Evolutionary conservation across 2,888 invertebrate species (phyloP).

Genomic region (Suillia variegata): DNA sequence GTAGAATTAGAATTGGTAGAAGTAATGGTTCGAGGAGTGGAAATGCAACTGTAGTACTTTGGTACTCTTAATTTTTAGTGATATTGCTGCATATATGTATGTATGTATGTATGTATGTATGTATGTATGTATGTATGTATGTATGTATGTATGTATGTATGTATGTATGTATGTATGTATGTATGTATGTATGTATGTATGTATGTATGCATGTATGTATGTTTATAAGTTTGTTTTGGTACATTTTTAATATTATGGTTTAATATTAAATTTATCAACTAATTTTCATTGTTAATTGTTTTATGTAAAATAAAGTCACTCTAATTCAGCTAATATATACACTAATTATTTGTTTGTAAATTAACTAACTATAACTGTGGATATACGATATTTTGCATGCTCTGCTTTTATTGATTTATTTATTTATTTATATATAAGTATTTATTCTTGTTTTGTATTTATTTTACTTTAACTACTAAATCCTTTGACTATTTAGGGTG

Average conservation of each 20-base stretch:
- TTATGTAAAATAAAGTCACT: slow-evolving; percentile 1
- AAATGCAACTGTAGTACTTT: too few relatives aligned
- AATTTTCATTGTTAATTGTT: background rate
- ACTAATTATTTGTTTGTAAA: slow-evolving; percentile 12
- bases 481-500: background rate
- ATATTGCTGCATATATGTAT: background rate
- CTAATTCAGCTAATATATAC: slow-evolving; percentile 16
- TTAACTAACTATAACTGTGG: slow-evolving; percentile 5
- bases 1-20: too few relatives aligned
- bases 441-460: background rate
- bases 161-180: slow-evolving; percentile 18
- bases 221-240: slow-evolving; percentile 16
- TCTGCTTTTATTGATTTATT: background rate
- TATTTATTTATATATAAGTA: background rate
- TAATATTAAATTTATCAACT: background rate
- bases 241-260: background rate
- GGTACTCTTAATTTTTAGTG: too few relatives aligned
- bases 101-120: slow-evolving; percentile 8
- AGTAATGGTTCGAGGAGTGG: too few relatives aligned
- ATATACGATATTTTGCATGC: background rate
- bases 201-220: slow-evolving; percentile 10
- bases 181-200: slow-evolving; percentile 31
- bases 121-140: slow-evolving; percentile 9
- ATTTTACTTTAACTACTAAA: background rate
- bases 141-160: background rate